A percentile compares a stretch with the other conserved stretches of the same genome.
phyloP scores from a whole-genome alignment of 2,797 vertebrate species.

The Scolopax bukidnonensis region DNA sequence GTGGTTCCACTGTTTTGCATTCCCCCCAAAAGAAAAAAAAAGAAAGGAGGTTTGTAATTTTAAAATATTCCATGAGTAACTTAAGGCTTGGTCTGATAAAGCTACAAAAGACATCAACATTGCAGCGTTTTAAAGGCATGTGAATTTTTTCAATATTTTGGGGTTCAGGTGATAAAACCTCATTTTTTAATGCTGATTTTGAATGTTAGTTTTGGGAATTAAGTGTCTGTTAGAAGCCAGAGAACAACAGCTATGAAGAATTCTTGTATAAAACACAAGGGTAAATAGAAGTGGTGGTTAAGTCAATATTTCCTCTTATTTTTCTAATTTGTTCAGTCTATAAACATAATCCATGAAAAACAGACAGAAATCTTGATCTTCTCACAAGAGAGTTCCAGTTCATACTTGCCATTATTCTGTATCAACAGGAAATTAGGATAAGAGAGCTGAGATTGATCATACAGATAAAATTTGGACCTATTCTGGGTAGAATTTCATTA shows the following conservation, averaged over 20 bases:
- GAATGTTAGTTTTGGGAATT: neutral
- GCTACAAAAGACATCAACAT: neutral
- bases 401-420: neutral
- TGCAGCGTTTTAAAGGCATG: neutral
- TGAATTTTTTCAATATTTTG: neutral
- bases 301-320: slow-evolving; percentile 15
- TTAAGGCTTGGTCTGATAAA: neutral
- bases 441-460: neutral
- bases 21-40: neutral
- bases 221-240: neutral
- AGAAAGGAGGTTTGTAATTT: neutral
- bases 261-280: neutral
- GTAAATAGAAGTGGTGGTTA: neutral
- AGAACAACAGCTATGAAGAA: neutral
- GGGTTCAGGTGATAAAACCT: neutral
- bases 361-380: neutral
- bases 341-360: neutral
- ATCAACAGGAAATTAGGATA: neutral
- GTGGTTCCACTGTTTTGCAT: neutral
- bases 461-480: neutral
- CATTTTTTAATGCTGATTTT: neutral
- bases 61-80: neutral
- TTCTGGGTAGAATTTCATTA: neutral
- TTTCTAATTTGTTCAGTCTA: slow-evolving; percentile 7
- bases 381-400: neutral